A percentile compares a stretch with the other conserved stretches of the same genome.
Evolutionary conservation across 1,140 invertebrate species (phyloP).

Genomic region (Scaptomyza graminum): DNA sequence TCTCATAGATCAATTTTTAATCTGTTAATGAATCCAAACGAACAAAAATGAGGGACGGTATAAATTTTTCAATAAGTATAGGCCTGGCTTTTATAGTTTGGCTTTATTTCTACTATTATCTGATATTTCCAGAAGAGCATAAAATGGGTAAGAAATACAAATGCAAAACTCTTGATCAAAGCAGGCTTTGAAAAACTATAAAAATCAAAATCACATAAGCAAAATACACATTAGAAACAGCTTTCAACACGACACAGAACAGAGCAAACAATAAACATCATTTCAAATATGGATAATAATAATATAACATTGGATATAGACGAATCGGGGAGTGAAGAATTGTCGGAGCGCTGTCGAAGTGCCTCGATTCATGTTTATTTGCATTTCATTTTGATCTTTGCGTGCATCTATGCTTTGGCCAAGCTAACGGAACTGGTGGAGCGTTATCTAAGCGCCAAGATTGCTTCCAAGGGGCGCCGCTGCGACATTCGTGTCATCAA

Average conservation of each 20-base stretch:
- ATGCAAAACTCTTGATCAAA: not conserved
- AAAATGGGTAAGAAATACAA: conserved; percentile 9
- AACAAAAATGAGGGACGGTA: conserved; percentile 11
- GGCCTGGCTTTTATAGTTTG: conserved; percentile 13
- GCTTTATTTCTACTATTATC: conserved; percentile 19
- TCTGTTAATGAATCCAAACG: not conserved
- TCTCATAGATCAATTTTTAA: not conserved
- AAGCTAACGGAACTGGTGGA: conserved; percentile 56
- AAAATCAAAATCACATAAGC: not conserved
- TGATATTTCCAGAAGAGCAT: not conserved
- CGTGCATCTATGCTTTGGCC: conserved; percentile 51
- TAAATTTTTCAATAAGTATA: conserved; percentile 16
- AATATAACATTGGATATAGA: conserved; percentile 42
- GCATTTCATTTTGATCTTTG: conserved; percentile 66
- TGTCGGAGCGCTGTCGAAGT: conserved; percentile 3
- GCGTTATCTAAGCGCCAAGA: conserved; percentile 42
- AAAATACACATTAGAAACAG: not conserved
- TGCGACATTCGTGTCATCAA: conserved; percentile 46
- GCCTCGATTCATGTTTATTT: conserved; percentile 44
- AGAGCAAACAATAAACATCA: conserved; percentile 13
- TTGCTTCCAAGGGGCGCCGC: conserved; percentile 26
- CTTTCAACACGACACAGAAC: conserved; percentile 11
- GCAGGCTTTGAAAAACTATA: conserved; percentile 9
- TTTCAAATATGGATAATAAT: conserved; percentile 6
- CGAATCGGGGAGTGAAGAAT: conserved; percentile 17